Evolutionary conservation across 1,140 invertebrate species (phyloP).

Genomic region (Drosophila pallidifrons): DNA sequence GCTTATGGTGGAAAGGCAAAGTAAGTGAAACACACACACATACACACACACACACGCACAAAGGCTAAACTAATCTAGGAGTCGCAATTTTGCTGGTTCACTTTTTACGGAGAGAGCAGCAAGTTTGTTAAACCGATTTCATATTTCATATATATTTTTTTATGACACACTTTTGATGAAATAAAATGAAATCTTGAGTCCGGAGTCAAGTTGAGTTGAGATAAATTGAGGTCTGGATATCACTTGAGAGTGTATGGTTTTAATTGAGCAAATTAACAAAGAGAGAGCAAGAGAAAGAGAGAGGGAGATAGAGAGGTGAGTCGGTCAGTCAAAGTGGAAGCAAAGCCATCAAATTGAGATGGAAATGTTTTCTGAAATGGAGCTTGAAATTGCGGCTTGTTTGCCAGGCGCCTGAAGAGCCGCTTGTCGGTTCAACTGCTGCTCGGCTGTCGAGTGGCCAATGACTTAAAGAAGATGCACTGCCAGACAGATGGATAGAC

Average conservation of each 20-base stretch:
- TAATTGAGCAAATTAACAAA: constrained; percentile 50
- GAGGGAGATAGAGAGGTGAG: no score
- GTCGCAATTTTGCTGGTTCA: neutral
- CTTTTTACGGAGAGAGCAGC: neutral
- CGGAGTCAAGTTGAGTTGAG: neutral
- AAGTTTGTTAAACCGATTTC: neutral
- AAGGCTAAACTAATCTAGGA: neutral
- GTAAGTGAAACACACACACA: neutral
- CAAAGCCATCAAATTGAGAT: constrained; percentile 8
- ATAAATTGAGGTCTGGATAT: neutral
- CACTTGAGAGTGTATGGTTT: constrained; percentile 24
- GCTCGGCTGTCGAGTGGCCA: constrained; percentile 31
- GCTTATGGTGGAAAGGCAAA: neutral
- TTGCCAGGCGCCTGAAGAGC: constrained; percentile 16
- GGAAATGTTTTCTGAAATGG: constrained; percentile 31
- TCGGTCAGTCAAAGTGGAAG: neutral
- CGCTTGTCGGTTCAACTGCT: constrained; percentile 11
- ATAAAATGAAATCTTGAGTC: constrained; percentile 11
- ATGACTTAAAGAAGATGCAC: constrained; percentile 39
- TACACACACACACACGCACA: no score
- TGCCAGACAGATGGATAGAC: constrained; percentile 8
- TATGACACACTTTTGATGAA: neutral
- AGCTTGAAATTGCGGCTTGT: constrained; percentile 41
- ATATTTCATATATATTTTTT: neutral
- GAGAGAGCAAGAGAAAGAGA: neutral